Evolutionary conservation across 23 tunicate species (phyloP).

Genomic region (Aplidium turbinatum): DNA sequence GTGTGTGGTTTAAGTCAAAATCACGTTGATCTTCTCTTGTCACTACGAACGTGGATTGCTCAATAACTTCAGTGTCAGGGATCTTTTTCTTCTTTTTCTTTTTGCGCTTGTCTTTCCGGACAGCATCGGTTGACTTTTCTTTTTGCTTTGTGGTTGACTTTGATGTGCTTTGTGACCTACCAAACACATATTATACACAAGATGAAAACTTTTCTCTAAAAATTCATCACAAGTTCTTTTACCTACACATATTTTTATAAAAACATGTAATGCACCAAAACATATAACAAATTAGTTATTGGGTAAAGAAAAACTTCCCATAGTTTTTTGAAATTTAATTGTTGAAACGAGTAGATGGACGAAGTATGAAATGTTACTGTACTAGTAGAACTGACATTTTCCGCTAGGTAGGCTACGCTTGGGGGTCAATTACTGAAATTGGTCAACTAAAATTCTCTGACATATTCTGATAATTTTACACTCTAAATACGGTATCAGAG

Average conservation of each 20-base stretch:
- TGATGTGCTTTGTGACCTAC: neutral
- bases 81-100: neutral
- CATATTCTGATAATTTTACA: too few relatives aligned
- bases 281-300: neutral
- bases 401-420: too few relatives aligned
- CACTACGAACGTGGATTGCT: slow-evolving; percentile 68
- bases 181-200: neutral
- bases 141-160: neutral
- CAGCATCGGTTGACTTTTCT: neutral
- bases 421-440: too few relatives aligned
- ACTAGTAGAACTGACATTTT: too few relatives aligned
- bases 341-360: too few relatives aligned
- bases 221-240: too few relatives aligned
- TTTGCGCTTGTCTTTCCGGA: neutral
- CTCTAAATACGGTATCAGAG: too few relatives aligned
- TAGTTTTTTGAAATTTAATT: too few relatives aligned
- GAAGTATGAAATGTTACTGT: too few relatives aligned
- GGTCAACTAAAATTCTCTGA: too few relatives aligned
- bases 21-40: slow-evolving; percentile 66
- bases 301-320: too few relatives aligned
- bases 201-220: neutral
- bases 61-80: slow-evolving; percentile 20
- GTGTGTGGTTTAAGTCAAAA: slow-evolving; percentile 51
- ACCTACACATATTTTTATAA: too few relatives aligned
- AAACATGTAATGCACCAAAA: neutral